Percentiles rank a stretch among this genome's conserved stretches.
phyloP scores from a whole-genome alignment of 2,888 invertebrate genomes.

The Amblyjoppa proteus region DNA sequence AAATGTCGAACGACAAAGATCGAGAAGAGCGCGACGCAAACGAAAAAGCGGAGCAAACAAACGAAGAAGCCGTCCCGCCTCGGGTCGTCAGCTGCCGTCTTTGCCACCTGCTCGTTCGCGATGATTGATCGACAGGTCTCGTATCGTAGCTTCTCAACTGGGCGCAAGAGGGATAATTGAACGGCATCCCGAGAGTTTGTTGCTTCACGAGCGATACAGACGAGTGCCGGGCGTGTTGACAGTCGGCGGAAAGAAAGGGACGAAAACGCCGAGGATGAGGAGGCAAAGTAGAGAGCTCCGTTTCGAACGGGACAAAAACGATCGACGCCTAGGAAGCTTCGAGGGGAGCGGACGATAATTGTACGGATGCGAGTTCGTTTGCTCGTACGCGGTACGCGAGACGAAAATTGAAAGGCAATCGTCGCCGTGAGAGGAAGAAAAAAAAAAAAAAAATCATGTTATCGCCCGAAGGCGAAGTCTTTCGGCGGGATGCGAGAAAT shows the following conservation, averaged over 20 bases:
- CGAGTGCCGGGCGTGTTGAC: slow-evolving; percentile 40
- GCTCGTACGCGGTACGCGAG: slow-evolving; percentile 1
- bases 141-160: slow-evolving; percentile 3
- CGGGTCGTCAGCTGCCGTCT: neutral
- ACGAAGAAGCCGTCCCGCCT: neutral
- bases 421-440: slow-evolving; percentile 13
- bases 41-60: neutral
- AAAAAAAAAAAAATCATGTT: neutral
- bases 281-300: neutral
- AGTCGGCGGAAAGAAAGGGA: slow-evolving; percentile 10
- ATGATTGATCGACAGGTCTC: slow-evolving; percentile 37
- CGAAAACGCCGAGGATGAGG: neutral
- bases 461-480: slow-evolving; percentile 14
- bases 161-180: neutral
- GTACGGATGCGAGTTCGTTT: slow-evolving; percentile 33
- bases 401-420: slow-evolving; percentile 1
- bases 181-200: neutral
- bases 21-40: neutral
- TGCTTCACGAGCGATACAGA: neutral
- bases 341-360: slow-evolving; percentile 47
- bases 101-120: slow-evolving; percentile 8
- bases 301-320: slow-evolving; percentile 35
- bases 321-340: slow-evolving; percentile 54
- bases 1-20: neutral
- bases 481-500: neutral